phyloP scores from a whole-genome alignment of 2,888 invertebrate species.

The Mesochorus sp. region DNA sequence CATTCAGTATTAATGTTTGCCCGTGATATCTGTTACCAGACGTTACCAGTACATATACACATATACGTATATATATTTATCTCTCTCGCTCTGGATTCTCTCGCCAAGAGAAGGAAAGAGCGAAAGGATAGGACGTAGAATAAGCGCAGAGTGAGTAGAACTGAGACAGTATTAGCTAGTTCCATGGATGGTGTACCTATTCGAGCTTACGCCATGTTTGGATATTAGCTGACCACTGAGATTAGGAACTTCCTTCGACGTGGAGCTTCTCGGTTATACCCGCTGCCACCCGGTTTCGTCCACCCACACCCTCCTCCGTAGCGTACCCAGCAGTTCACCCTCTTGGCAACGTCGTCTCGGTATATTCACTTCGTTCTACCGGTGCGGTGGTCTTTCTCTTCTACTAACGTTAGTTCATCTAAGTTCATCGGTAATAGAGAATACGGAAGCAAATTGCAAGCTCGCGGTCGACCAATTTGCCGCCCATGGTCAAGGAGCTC shows the following conservation, averaged over 20 bases:
- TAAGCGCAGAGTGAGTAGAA: slow-evolving; percentile 16
- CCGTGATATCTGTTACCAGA: slow-evolving; percentile 80
- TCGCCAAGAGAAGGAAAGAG: slow-evolving; percentile 17
- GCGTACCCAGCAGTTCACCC: slow-evolving; percentile 14
- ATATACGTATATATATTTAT: too few species aligned
- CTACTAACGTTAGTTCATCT: slow-evolving; percentile 60
- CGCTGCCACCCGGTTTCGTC: slow-evolving; percentile 70
- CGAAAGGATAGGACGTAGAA: slow-evolving; percentile 5
- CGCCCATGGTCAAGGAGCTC: slow-evolving; percentile 64
- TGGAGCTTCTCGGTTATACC: slow-evolving; percentile 65
- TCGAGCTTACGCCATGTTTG: slow-evolving; percentile 75
- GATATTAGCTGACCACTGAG: slow-evolving; percentile 80
- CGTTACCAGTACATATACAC: slow-evolving; percentile 72
- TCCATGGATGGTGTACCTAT: slow-evolving; percentile 71
- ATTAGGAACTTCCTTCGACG: slow-evolving; percentile 78
- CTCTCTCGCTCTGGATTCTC: slow-evolving; percentile 55
- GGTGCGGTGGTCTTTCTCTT: background rate
- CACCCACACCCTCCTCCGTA: slow-evolving; percentile 8
- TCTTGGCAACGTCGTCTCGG: slow-evolving; percentile 63
- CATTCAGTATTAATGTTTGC: slow-evolving; percentile 81
- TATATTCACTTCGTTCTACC: slow-evolving; percentile 55
- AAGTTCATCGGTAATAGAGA: slow-evolving; percentile 68
- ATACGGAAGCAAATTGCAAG: slow-evolving; percentile 67
- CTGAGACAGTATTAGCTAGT: slow-evolving; percentile 54
- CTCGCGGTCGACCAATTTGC: slow-evolving; percentile 67